Evolutionary conservation across 1,140 invertebrate species (phyloP), one percentile per base, ranked within the genome.

Genomic region (Caenorhabditis tropicalis): DNA sequence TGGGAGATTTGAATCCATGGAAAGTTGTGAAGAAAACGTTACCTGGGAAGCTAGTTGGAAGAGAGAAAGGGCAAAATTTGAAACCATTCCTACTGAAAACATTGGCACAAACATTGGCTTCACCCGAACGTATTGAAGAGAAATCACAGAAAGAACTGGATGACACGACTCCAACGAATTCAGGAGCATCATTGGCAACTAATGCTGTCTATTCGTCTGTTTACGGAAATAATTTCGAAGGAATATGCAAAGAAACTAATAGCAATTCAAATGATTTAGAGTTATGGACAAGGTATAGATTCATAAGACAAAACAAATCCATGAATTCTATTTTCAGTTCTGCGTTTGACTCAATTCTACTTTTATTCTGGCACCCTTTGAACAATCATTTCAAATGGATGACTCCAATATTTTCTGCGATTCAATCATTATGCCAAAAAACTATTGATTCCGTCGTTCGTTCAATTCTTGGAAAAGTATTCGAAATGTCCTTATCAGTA

Each of bases 41-140:
- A 36, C 86, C 86, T 6, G 81, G 80, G 21, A 82, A 79, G 46
- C 46, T 87, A 27, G 46, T 60, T 6, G 36, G 36, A 43, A 82
- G 86, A 29, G 84, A 87, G 43, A 85, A 86, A 31, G 86, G 86
- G 19, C 86, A 87, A 46, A 56, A 82, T 70, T 49, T 87, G 33
- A 82, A 85, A 27, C 86, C 86, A 48, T 87, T 86, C 46, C 83
- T 87, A 16, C 74, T 87, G 6, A 81, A 86, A 21, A 39, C 87
- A 3, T 43, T 87, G 6, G 86, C 86, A 12, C 65, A 82, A 36
- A 79, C 74, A 16, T 51, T 87, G 29, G 84, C 84, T 33, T 46
- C 65, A 6, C 49, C 84, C 0, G 43, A 85, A 60, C 65, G 65
- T 21, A 36, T 74, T 10, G 9, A 74, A 19, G 46, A 53, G 21